phyloP scores from a whole-genome alignment of 1,140 invertebrate species.

The Habropoda laboriosa region DNA sequence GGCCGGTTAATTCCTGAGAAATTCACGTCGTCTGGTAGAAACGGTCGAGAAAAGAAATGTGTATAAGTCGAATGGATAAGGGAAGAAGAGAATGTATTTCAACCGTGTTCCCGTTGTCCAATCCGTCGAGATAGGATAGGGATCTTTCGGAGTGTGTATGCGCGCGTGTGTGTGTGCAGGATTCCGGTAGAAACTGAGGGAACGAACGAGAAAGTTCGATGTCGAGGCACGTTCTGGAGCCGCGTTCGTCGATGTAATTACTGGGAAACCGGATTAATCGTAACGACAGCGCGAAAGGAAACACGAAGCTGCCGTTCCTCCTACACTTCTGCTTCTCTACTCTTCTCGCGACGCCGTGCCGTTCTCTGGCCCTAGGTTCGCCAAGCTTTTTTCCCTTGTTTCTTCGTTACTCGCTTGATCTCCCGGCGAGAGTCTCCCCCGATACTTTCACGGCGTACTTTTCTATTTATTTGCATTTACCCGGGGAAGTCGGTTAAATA shows the following conservation, averaged over 20 bases:
- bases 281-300: conserved; percentile 20
- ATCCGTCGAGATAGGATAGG: neutral
- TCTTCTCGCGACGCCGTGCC: neutral
- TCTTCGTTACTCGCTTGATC: neutral
- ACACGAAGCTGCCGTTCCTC: neutral
- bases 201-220: conserved; percentile 1
- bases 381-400: conserved; percentile 9
- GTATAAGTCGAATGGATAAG: neutral
- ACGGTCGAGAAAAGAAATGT: neutral
- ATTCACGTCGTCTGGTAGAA: neutral
- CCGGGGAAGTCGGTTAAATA: conserved; percentile 7
- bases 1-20: neutral
- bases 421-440: neutral
- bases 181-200: conserved; percentile 6
- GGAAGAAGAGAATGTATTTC: neutral
- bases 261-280: conserved; percentile 31
- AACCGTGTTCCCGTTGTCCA: neutral
- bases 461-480: conserved; percentile 35
- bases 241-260: conserved; percentile 27
- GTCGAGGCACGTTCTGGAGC: conserved; percentile 1
- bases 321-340: neutral
- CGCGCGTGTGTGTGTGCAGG: too few species aligned
- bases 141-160: neutral
- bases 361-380: too few species aligned
- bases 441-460: neutral